These are phyloP conservation scores for Hoplostethus mediterraneus DNA, from an alignment of 2,797 vertebrate genomes.

Conservation along the genomic window DNA sequence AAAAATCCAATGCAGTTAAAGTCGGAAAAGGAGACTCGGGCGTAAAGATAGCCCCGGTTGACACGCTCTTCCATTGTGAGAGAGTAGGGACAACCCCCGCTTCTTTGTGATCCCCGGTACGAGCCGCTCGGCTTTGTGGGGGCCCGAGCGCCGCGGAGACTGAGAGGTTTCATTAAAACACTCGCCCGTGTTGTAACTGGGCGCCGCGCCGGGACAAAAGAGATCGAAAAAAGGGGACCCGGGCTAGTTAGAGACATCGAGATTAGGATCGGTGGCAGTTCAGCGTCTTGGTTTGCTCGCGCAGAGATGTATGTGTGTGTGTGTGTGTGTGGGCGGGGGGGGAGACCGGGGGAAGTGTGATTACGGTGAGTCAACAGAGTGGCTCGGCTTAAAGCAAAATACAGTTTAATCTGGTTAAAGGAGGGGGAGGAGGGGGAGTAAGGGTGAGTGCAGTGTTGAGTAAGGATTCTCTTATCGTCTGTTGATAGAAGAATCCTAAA, in stretches of 20 bases:
- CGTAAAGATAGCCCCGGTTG: slow-evolving; percentile 54
- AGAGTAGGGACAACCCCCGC: slow-evolving; percentile 15
- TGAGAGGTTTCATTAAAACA: slow-evolving; percentile 38
- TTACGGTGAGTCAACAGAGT: slow-evolving; percentile 52
- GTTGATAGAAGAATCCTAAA: slow-evolving; percentile 3
- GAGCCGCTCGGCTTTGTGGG: slow-evolving; percentile 1
- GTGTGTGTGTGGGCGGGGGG: no score
- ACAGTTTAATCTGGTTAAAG: not conserved
- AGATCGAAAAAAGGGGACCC: slow-evolving; percentile 15
- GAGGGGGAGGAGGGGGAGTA: no score
- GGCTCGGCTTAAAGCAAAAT: slow-evolving; percentile 8
- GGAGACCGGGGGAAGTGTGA: slow-evolving; percentile 11
- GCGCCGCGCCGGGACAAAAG: slow-evolving; percentile 29
- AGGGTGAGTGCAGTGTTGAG: not conserved
- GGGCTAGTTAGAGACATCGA: slow-evolving; percentile 33
- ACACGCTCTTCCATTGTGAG: slow-evolving; percentile 53
- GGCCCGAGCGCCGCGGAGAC: slow-evolving; percentile 10
- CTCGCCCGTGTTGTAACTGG: slow-evolving; percentile 32
- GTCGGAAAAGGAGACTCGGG: slow-evolving; percentile 48
- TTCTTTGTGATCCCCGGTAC: not conserved
- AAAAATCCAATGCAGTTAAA: slow-evolving; percentile 68
- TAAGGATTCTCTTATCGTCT: slow-evolving; percentile 21
- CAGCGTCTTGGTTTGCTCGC: slow-evolving; percentile 18
- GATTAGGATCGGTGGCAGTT: slow-evolving; percentile 47
- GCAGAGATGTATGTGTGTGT: slow-evolving; percentile 12